Percentiles rank a stretch among this genome's conserved stretches.
Conservation (phyloP, 2,888 invertebrate species). For the Bellardia pandia region DNA sequence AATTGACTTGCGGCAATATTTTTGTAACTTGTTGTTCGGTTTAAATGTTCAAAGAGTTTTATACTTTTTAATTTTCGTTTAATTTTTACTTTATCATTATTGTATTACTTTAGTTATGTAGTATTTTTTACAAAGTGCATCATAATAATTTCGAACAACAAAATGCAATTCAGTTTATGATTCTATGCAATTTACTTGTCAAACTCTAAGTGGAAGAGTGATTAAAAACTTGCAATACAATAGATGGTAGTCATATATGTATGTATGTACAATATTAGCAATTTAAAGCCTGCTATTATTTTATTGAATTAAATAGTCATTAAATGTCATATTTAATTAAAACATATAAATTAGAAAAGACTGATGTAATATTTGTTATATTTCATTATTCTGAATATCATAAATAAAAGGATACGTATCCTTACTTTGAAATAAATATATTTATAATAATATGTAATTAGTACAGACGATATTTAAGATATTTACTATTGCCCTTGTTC, state of each 20-base stretch:
- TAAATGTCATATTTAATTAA: no score
- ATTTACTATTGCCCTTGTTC: no score
- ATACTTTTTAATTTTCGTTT: slow-evolving; percentile 27
- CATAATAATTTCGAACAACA: slow-evolving; percentile 47
- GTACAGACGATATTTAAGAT: neutral
- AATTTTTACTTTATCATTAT: slow-evolving; percentile 29
- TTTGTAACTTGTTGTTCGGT: slow-evolving; percentile 34
- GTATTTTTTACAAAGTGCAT: slow-evolving; percentile 32
- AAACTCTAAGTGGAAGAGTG: neutral
- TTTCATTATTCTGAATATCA: no score
- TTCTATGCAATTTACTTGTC: neutral
- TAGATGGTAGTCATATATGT: neutral
- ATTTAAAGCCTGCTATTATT: neutral
- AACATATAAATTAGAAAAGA: no score
- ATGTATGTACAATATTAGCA: neutral
- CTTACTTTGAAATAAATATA: no score
- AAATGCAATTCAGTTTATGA: slow-evolving; percentile 45
- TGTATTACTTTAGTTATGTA: slow-evolving; percentile 3
- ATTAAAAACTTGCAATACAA: neutral
- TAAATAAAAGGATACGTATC: no score
- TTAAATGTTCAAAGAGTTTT: slow-evolving; percentile 15
- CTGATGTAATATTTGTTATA: no score
- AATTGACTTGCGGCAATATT: slow-evolving; percentile 65
- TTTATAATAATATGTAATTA: neutral
- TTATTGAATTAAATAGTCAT: no score